phyloP scores from a whole-genome alignment of 2,888 invertebrate species.

The Epinotia bilunana region DNA sequence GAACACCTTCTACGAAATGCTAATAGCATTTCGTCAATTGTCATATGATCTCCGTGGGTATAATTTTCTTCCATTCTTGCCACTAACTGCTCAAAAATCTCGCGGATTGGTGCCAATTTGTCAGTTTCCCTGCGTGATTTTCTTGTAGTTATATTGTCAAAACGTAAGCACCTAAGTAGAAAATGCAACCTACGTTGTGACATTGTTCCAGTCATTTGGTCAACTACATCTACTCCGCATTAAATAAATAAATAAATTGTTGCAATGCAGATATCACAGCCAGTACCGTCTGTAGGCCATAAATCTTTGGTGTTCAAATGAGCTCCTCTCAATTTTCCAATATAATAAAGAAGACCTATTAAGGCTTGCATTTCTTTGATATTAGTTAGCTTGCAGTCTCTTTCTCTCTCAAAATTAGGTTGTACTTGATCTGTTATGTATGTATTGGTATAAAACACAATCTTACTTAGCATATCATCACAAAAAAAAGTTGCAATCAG shows the following conservation, averaged over 20 bases:
- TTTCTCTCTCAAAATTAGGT: constrained; percentile 1
- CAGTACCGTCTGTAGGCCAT: not conserved
- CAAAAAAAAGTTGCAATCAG: not conserved
- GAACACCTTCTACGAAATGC: not conserved
- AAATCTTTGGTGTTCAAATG: too few species aligned
- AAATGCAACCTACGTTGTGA: not conserved
- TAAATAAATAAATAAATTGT: too few species aligned
- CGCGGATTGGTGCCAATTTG: not conserved
- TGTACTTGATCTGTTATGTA: not conserved
- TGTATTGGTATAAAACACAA: not conserved
- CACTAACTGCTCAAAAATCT: not conserved
- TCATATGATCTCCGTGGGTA: not conserved
- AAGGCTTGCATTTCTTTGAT: too few species aligned
- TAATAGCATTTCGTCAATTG: not conserved
- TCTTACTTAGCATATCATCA: not conserved
- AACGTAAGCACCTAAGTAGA: not conserved
- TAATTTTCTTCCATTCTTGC: not conserved
- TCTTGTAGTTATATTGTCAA: not conserved
- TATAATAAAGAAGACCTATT: too few species aligned
- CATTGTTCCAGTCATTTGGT: too few species aligned
- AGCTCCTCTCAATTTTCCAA: too few species aligned
- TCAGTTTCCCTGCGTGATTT: not conserved
- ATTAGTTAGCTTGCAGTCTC: not conserved
- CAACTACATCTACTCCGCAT: too few species aligned
- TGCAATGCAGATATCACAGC: not conserved